These are phyloP conservation scores for Salmo trutta DNA, from an alignment of 2,797 vertebrate genomes.

Conservation along the genomic window DNA sequence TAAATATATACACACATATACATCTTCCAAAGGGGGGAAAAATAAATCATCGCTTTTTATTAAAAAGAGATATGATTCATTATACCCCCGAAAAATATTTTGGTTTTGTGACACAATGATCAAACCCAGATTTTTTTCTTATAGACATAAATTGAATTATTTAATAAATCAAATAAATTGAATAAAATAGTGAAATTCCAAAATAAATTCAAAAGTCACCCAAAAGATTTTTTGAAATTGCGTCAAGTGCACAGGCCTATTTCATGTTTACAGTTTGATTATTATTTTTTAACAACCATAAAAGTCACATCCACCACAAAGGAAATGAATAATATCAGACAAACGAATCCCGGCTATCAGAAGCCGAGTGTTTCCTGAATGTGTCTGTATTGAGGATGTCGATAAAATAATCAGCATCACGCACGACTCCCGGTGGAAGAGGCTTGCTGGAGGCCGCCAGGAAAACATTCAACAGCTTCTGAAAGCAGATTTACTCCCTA, in stretches of 20 bases:
- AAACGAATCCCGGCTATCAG: conserved; percentile 99
- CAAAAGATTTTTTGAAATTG: conserved; percentile 55
- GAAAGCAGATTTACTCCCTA: conserved; percentile 96
- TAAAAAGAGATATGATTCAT: background rate
- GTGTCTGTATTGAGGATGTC: conserved; percentile 99
- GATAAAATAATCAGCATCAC: conserved; percentile 99
- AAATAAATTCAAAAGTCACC: background rate
- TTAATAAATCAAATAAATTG: background rate
- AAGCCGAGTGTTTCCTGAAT: conserved; percentile 99
- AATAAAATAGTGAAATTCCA: background rate
- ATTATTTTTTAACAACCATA: conserved; percentile 74
- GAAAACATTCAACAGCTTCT: conserved; percentile 98
- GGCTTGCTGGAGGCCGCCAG: conserved; percentile 87
- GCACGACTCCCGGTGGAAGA: conserved; percentile 94
- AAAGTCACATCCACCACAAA: conserved; percentile 89
- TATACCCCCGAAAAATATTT: too few relatives aligned
- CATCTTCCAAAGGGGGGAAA: background rate
- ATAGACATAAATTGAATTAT: too few relatives aligned
- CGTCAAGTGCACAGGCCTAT: conserved; percentile 67
- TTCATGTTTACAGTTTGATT: conserved; percentile 47
- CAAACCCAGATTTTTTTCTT: background rate
- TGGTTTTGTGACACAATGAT: background rate
- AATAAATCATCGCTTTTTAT: background rate
- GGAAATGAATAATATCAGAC: conserved; percentile 99
- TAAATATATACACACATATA: background rate